A percentile compares a stretch with the other conserved stretches of the same genome.
Conservation (phyloP, 1,140 invertebrate genomes). For the Trissolcus basalis region DNA sequence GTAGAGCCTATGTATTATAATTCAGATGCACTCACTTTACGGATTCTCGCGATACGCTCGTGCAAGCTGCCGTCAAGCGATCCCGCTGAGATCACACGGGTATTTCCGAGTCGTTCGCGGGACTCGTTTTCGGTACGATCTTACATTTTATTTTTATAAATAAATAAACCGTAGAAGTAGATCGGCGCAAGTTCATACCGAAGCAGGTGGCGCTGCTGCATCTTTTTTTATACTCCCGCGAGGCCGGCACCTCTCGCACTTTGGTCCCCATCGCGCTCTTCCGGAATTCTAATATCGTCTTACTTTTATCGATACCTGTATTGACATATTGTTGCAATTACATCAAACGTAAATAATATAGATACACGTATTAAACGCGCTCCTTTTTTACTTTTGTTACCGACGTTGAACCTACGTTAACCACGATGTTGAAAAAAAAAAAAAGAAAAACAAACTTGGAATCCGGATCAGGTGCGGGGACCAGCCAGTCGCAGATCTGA, state of each 20-base stretch:
- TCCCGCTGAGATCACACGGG: slow-evolving; percentile 32
- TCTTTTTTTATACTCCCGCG: slow-evolving; percentile 54
- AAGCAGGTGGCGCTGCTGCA: slow-evolving; percentile 64
- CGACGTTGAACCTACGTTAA: slow-evolving; percentile 40
- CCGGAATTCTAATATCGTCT: slow-evolving; percentile 3
- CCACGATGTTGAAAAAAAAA: slow-evolving; percentile 1
- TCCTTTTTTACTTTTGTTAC: slow-evolving; percentile 58
- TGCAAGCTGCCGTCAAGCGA: slow-evolving; percentile 26
- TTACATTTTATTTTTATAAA: slow-evolving; percentile 77
- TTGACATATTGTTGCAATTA: neutral
- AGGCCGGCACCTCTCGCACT: slow-evolving; percentile 22
- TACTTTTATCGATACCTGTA: slow-evolving; percentile 20
- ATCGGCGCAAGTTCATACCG: slow-evolving; percentile 48
- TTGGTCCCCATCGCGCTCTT: slow-evolving; percentile 5
- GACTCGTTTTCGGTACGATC: slow-evolving; percentile 72
- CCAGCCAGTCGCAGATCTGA: slow-evolving; percentile 35
- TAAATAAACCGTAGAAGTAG: slow-evolving; percentile 69
- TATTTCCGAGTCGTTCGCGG: slow-evolving; percentile 60
- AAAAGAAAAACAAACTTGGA: neutral
- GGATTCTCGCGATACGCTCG: slow-evolving; percentile 62
- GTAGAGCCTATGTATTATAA: slow-evolving; percentile 76
- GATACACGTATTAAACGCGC: slow-evolving; percentile 30
- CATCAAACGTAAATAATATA: slow-evolving; percentile 6
- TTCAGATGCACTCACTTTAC: slow-evolving; percentile 72
- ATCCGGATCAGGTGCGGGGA: slow-evolving; percentile 23